phyloP scores from a whole-genome alignment of 2,888 invertebrate species.

The Tyria jacobaeae region DNA sequence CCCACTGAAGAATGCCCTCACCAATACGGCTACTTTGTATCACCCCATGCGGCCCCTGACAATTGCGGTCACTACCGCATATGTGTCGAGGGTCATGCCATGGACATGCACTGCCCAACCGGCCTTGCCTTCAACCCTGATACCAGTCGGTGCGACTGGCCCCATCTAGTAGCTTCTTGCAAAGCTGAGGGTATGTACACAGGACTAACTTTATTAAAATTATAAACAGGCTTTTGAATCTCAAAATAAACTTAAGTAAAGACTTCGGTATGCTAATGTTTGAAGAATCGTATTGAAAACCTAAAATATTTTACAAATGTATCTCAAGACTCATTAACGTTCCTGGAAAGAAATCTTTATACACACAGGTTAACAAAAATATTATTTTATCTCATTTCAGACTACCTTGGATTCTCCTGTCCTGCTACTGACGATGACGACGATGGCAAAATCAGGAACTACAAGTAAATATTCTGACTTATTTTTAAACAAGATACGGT shows the following conservation, averaged over 20 bases:
- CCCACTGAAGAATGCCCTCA: slow-evolving; percentile 91
- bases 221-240: neutral
- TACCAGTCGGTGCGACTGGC: slow-evolving; percentile 92
- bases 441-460: neutral
- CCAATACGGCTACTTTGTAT: slow-evolving; percentile 91
- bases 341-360: neutral
- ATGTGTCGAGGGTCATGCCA: slow-evolving; percentile 89
- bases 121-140: slow-evolving; percentile 91
- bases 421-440: neutral
- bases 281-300: no score
- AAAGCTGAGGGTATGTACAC: slow-evolving; percentile 79
- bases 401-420: neutral
- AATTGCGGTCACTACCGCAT: slow-evolving; percentile 92
- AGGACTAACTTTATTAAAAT: neutral
- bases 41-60: slow-evolving; percentile 46
- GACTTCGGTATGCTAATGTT: no score
- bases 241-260: neutral
- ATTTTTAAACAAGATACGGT: neutral
- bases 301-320: no score
- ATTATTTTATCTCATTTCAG: neutral
- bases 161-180: slow-evolving; percentile 91
- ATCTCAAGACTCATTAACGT: no score
- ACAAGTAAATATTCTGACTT: neutral
- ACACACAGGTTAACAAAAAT: no score
- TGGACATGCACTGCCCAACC: slow-evolving; percentile 90